Evolutionary conservation across 2,113 vertebrate species (phyloP).

Genomic region (Chloebia gouldiae): DNA sequence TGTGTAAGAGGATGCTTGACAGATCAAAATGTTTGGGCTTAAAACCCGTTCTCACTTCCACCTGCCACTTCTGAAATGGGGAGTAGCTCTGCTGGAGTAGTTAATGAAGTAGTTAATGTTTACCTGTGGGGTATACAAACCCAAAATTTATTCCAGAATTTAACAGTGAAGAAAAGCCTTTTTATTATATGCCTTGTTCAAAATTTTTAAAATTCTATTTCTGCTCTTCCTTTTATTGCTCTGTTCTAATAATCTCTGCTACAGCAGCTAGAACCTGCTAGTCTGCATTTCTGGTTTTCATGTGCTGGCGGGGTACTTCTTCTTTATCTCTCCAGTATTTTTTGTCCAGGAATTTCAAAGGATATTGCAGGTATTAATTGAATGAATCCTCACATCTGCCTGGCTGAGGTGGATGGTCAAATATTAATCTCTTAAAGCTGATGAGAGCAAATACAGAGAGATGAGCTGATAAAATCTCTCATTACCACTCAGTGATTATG

Average conservation of each 20-base stretch:
- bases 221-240: slow-evolving; percentile 17
- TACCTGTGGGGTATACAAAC: background rate
- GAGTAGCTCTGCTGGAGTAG: background rate
- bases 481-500: background rate
- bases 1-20: background rate
- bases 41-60: background rate
- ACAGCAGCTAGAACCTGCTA: slow-evolving; percentile 3
- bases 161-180: background rate
- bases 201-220: background rate
- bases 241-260: background rate
- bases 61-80: background rate
- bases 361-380: slow-evolving; percentile 3
- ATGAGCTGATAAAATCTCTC: background rate
- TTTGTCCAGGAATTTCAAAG: slow-evolving; percentile 45
- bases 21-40: background rate
- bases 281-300: slow-evolving; percentile 1
- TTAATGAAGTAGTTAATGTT: background rate
- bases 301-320: background rate
- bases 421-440: background rate
- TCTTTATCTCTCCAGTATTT: background rate
- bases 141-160: background rate
- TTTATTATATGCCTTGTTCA: background rate
- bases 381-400: slow-evolving; percentile 5
- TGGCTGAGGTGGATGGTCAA: background rate
- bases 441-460: slow-evolving; percentile 5